Conservation (phyloP, 2,797 vertebrate species). For the Hybognathus amarus region DNA sequence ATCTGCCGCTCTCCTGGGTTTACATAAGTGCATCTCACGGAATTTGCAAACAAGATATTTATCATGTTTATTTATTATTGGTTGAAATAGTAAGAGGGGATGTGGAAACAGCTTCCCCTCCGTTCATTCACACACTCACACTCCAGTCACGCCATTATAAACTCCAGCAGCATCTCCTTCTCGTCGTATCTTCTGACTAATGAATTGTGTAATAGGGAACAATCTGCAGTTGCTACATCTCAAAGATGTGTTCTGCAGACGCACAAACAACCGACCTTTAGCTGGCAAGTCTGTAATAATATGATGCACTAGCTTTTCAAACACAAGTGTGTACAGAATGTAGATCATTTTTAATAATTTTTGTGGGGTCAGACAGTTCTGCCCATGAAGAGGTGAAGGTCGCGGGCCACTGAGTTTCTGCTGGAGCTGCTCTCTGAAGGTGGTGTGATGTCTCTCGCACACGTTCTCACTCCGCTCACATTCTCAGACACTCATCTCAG, state of each 20-base stretch:
- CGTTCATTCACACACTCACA: conserved; percentile 85
- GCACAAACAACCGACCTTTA: not conserved
- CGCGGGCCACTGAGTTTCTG: conserved; percentile 65
- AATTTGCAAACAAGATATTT: conserved; percentile 61
- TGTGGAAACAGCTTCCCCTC: conserved; percentile 81
- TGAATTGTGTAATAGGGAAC: not conserved
- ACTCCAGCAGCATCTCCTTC: conserved; percentile 54
- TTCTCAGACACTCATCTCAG: conserved; percentile 91
- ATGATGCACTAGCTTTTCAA: not conserved
- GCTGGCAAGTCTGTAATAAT: not conserved
- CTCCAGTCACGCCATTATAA: conserved; percentile 64
- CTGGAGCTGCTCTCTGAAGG: conserved; percentile 83
- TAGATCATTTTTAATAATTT: not conserved
- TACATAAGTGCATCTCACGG: conserved; percentile 71
- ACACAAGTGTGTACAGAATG: not conserved
- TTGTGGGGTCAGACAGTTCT: not conserved
- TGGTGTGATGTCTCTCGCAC: conserved; percentile 92
- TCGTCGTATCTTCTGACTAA: not conserved
- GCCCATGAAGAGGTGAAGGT: conserved; percentile 26
- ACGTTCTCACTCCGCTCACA: conserved; percentile 84
- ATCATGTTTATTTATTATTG: conserved; percentile 60
- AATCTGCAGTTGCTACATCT: not conserved
- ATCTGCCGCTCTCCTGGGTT: conserved; percentile 52
- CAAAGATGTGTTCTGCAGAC: not conserved
- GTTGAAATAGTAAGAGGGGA: conserved; percentile 58